Conservation (phyloP, 1,140 invertebrate species). For the Trypoxylus dichotomus region DNA sequence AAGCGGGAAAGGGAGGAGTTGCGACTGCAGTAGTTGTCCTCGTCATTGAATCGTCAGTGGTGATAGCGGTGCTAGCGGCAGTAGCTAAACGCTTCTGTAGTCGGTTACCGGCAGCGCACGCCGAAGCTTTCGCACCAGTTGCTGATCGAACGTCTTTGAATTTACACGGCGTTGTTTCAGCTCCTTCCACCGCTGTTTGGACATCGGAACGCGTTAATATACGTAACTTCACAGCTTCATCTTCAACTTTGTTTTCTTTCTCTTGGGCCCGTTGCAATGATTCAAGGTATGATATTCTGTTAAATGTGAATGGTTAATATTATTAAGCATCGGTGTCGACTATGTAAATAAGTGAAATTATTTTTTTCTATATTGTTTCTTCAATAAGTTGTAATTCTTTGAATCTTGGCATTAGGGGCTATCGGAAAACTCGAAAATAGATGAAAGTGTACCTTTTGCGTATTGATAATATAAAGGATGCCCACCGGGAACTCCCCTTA, state of each 20-base stretch:
- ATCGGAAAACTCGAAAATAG: too few species aligned
- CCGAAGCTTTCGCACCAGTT: not conserved
- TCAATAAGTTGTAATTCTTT: too few species aligned
- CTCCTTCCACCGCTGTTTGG: not conserved
- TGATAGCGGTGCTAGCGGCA: not conserved
- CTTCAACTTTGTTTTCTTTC: not conserved
- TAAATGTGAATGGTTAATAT: not conserved
- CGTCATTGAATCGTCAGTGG: not conserved
- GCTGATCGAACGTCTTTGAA: not conserved
- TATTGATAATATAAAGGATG: too few species aligned
- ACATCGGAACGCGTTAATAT: not conserved
- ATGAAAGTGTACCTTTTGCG: too few species aligned
- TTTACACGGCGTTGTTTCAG: not conserved
- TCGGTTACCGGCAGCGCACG: not conserved
- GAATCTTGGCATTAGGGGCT: too few species aligned
- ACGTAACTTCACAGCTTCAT: not conserved
- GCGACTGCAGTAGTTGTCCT: not conserved
- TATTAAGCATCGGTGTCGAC: not conserved
- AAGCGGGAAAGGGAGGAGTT: not conserved
- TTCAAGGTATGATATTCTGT: constrained; percentile 3
- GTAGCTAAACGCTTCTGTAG: not conserved
- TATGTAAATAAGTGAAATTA: too few species aligned
- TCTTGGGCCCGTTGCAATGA: not conserved
- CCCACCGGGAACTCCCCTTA: too few species aligned
- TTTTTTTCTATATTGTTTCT: too few species aligned